Evolutionary conservation across 1,140 invertebrate species (phyloP).

Genomic region (Leptinotarsa defecta): DNA sequence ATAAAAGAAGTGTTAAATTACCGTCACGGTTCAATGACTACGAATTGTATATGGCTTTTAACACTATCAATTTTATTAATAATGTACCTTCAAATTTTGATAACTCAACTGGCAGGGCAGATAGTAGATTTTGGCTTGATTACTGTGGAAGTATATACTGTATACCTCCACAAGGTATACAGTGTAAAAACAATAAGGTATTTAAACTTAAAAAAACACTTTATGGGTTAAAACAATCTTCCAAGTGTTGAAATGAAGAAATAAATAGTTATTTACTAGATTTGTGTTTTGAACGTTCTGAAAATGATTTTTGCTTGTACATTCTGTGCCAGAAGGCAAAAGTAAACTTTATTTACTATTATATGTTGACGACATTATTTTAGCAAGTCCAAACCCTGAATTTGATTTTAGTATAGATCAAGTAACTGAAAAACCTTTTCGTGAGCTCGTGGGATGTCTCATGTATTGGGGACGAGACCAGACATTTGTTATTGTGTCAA

Average conservation of each 20-base stretch:
- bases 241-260: constrained; percentile 50
- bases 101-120: no score
- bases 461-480: constrained; percentile 11
- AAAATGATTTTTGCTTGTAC: constrained; percentile 27
- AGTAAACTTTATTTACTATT: constrained; percentile 27
- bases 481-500: constrained; percentile 9
- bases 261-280: constrained; percentile 27
- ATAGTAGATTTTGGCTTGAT: no score
- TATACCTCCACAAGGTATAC: constrained; percentile 16
- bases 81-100: no score
- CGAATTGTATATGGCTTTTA: no score
- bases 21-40: no score
- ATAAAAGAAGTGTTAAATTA: no score
- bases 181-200: constrained; percentile 31
- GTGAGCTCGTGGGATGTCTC: constrained; percentile 13
- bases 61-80: no score
- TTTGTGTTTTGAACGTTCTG: constrained; percentile 28
- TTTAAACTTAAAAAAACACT: constrained; percentile 49
- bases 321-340: background rate
- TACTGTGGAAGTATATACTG: no score
- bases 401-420: constrained; percentile 7
- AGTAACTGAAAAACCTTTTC: background rate
- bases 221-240: constrained; percentile 53
- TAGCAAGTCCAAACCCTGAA: constrained; percentile 11
- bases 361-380: constrained; percentile 32